Conservation (phyloP, 2,113 vertebrate species). For the Tiliqua scincoides region DNA sequence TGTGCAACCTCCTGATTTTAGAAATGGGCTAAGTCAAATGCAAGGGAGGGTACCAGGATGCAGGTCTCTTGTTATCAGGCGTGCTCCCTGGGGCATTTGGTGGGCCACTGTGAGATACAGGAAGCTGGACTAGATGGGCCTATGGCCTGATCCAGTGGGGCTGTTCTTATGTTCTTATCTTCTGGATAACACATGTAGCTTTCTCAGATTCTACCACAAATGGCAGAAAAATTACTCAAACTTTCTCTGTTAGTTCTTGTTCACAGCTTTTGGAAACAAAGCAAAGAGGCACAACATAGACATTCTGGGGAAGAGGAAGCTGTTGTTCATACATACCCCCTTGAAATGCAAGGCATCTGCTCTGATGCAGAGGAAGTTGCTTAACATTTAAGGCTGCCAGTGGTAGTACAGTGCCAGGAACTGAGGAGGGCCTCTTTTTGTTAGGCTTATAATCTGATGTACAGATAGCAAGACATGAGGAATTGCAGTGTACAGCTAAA, state of each 20-base stretch:
- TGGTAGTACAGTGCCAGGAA: too few relatives aligned
- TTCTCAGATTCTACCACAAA: constrained; percentile 17
- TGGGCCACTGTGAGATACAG: too few relatives aligned
- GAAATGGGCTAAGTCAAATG: too few relatives aligned
- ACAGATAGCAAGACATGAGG: neutral
- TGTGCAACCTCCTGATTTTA: too few relatives aligned
- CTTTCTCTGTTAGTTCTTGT: neutral
- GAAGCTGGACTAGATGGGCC: too few relatives aligned
- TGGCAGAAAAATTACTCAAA: neutral
- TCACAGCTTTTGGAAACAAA: constrained; percentile 1
- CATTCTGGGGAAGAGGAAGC: neutral
- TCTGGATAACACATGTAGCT: constrained; percentile 9
- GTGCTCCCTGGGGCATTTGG: too few relatives aligned
- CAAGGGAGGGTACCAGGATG: too few relatives aligned
- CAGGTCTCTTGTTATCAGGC: too few relatives aligned
- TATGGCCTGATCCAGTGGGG: too few relatives aligned
- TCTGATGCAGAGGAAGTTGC: constrained; percentile 3
- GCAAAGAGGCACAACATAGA: neutral
- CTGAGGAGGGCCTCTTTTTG: neutral
- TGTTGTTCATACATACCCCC: neutral
- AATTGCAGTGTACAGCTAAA: neutral
- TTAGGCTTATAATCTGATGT: neutral
- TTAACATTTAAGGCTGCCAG: neutral
- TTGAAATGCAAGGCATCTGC: constrained; percentile 20
- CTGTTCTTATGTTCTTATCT: too few relatives aligned